Evolutionary conservation across 2,888 invertebrate species (phyloP).

Genomic region (Parapristionchus giblindavisi): DNA sequence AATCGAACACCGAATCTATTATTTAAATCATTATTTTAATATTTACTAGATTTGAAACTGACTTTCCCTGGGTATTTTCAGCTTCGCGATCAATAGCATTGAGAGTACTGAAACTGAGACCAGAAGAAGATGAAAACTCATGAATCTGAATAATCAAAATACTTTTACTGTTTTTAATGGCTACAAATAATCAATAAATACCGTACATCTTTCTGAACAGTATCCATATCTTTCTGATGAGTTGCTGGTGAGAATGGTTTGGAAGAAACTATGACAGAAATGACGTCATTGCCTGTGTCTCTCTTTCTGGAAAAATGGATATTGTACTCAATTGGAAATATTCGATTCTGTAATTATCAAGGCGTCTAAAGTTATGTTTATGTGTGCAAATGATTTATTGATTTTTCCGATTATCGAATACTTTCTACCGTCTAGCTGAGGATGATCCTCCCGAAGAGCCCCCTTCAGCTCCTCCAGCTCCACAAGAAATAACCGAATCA

Average conservation of each 20-base stretch:
- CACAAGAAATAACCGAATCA: no score
- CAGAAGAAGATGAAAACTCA: conserved; percentile 12
- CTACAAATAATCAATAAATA: background rate
- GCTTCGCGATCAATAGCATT: conserved; percentile 19
- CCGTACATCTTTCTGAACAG: conserved; percentile 12
- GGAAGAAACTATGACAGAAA: conserved; percentile 5
- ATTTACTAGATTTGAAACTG: background rate
- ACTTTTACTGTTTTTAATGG: background rate
- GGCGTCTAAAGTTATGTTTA: no score
- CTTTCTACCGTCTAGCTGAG: no score
- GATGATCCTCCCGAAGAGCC: no score
- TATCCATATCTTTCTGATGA: conserved; percentile 18
- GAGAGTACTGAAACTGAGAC: conserved; percentile 17
- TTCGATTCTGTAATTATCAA: no score
- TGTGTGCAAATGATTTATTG: no score
- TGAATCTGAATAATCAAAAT: background rate
- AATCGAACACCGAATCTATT: conserved; percentile 26
- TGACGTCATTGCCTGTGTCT: conserved; percentile 24
- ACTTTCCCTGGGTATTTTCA: conserved; percentile 21
- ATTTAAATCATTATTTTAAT: background rate
- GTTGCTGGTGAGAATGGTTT: conserved; percentile 15
- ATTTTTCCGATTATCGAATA: no score
- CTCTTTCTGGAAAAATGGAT: no score
- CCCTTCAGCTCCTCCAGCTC: no score
- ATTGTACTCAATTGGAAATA: no score